phyloP scores from a whole-genome alignment of 2,113 vertebrate species.

The Camelus dromedarius region DNA sequence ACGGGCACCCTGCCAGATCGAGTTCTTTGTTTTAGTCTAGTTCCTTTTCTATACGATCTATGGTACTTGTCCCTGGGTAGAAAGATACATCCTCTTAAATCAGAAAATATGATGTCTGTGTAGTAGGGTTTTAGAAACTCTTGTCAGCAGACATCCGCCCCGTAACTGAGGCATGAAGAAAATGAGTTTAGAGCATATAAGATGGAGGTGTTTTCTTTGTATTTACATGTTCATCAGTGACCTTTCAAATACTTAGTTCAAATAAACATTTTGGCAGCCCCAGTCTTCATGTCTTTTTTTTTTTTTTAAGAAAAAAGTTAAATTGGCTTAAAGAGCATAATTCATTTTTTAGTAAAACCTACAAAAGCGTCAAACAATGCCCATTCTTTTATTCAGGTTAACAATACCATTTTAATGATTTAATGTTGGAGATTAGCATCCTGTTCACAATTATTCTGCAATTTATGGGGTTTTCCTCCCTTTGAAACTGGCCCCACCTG shows the following conservation, averaged over 20 bases:
- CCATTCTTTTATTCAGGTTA: neutral
- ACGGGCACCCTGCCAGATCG: accelerated
- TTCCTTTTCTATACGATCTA: neutral
- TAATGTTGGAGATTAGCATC: neutral
- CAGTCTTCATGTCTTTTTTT: neutral
- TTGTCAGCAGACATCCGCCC: neutral
- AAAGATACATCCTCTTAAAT: neutral
- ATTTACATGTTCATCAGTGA: neutral
- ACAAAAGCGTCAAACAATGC: neutral
- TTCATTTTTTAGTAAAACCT: neutral
- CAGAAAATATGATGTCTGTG: neutral
- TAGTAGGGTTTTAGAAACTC: neutral
- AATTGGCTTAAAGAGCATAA: neutral
- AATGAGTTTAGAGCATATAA: neutral
- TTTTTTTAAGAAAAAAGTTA: neutral
- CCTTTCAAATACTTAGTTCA: constrained; percentile 10
- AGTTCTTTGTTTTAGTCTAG: neutral
- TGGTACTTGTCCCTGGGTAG: neutral
- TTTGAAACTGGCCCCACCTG: neutral
- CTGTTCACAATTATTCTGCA: neutral
- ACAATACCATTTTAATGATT: neutral
- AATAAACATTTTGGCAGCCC: neutral
- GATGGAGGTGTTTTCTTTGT: neutral
- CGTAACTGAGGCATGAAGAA: neutral
- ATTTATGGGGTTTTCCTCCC: neutral